These are phyloP conservation scores for Tetanocera ferruginea DNA, from an alignment of 2,888 invertebrate species.

Conservation along the genomic window DNA sequence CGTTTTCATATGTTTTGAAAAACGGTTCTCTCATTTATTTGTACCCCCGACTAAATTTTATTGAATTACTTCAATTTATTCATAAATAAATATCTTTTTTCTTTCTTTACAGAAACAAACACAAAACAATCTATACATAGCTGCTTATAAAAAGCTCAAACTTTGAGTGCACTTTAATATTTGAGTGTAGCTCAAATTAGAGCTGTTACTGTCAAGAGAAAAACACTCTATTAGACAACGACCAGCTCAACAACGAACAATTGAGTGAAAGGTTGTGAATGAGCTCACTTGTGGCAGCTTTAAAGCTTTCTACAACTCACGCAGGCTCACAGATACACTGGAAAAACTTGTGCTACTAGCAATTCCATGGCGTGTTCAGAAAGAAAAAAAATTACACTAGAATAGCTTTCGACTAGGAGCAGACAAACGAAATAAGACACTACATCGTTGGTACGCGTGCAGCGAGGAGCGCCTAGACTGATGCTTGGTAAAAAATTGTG, in stretches of 20 bases:
- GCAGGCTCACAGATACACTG: not conserved
- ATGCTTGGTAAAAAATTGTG: not conserved
- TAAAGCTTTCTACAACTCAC: too few relatives aligned
- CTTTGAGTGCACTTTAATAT: too few relatives aligned
- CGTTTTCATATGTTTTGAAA: too few relatives aligned
- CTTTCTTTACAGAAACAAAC: too few relatives aligned
- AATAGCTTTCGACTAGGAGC: not conserved
- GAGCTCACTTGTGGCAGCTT: too few relatives aligned
- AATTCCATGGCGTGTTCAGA: constrained; percentile 2
- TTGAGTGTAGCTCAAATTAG: not conserved
- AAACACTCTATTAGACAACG: not conserved
- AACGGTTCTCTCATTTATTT: too few relatives aligned
- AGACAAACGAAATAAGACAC: constrained; percentile 7
- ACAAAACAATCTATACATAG: too few relatives aligned
- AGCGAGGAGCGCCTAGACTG: constrained; percentile 21
- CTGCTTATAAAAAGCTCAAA: too few relatives aligned
- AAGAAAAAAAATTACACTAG: not conserved
- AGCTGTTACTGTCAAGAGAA: not conserved
- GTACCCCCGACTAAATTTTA: too few relatives aligned
- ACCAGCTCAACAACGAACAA: not conserved
- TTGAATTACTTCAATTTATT: too few relatives aligned
- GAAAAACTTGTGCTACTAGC: not conserved
- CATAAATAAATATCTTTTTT: too few relatives aligned
- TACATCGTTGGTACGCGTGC: constrained; percentile 32
- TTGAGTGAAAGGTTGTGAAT: not conserved